phyloP scores from a whole-genome alignment of 1,140 invertebrate species.

The Bombus polaris region DNA sequence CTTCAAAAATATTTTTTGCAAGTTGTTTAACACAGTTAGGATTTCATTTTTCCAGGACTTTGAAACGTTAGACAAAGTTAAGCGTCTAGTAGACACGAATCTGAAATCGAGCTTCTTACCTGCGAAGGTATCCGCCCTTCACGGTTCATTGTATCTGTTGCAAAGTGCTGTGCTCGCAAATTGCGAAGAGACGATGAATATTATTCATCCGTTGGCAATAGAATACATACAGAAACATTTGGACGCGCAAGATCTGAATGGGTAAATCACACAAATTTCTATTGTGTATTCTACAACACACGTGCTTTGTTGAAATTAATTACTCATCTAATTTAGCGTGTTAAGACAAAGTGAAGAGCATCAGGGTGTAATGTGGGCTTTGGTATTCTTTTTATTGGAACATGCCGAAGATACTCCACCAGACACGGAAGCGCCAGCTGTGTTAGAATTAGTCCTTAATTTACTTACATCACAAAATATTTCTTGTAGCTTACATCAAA shows the following conservation, averaged over 20 bases:
- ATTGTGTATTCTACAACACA: background rate
- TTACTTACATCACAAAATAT: constrained; percentile 77
- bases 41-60: constrained; percentile 69
- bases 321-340: constrained; percentile 71
- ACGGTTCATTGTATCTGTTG: constrained; percentile 90
- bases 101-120: constrained; percentile 87
- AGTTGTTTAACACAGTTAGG: background rate
- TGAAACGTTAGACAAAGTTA: constrained; percentile 85
- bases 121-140: constrained; percentile 87
- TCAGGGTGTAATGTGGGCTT: constrained; percentile 86
- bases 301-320: background rate
- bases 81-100: constrained; percentile 85
- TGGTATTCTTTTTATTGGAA: constrained; percentile 88
- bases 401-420: constrained; percentile 80
- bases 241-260: constrained; percentile 80
- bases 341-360: constrained; percentile 86
- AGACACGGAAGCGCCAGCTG: constrained; percentile 78
- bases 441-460: constrained; percentile 79
- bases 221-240: constrained; percentile 89
- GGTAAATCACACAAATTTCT: constrained; percentile 73
- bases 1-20: constrained; percentile 68
- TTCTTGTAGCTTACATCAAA: constrained; percentile 78
- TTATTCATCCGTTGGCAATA: constrained; percentile 85
- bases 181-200: constrained; percentile 85
- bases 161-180: constrained; percentile 85